These are phyloP conservation scores for Uromys caudimaculatus DNA, from an alignment of 2,797 vertebrate genomes.

Conservation along the genomic window DNA sequence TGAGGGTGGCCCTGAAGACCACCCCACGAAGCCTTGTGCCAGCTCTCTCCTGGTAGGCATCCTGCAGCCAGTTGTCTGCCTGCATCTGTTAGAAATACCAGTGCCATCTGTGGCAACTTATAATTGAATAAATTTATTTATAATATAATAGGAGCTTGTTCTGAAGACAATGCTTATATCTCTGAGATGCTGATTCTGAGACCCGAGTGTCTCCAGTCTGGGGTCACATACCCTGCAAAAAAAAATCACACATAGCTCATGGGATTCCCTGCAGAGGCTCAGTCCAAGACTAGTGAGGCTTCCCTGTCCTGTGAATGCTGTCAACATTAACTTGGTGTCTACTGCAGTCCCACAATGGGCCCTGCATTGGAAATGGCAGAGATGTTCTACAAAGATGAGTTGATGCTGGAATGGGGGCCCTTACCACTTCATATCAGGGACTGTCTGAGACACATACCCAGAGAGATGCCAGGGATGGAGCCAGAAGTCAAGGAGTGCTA, in stretches of 20 bases:
- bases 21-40: background rate
- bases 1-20: background rate
- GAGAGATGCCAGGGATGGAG: background rate
- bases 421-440: background rate
- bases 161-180: constrained; percentile 17
- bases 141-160: constrained; percentile 49
- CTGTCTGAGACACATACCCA: background rate
- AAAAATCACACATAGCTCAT: background rate
- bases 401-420: background rate
- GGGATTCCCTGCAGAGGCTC: background rate
- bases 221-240: background rate
- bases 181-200: background rate
- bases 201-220: background rate
- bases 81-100: constrained; percentile 70
- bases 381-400: background rate
- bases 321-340: background rate
- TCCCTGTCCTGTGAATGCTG: background rate
- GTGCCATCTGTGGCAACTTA: constrained; percentile 61
- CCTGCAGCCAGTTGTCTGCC: constrained; percentile 26
- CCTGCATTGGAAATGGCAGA: background rate
- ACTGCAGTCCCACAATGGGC: background rate
- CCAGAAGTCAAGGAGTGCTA: background rate
- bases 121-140: constrained; percentile 69
- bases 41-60: background rate
- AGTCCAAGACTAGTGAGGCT: background rate